Percentiles rank a stretch among this genome's conserved stretches.
phyloP scores from a whole-genome alignment of 2,113 vertebrate species.

The Colossoma macropomum region DNA sequence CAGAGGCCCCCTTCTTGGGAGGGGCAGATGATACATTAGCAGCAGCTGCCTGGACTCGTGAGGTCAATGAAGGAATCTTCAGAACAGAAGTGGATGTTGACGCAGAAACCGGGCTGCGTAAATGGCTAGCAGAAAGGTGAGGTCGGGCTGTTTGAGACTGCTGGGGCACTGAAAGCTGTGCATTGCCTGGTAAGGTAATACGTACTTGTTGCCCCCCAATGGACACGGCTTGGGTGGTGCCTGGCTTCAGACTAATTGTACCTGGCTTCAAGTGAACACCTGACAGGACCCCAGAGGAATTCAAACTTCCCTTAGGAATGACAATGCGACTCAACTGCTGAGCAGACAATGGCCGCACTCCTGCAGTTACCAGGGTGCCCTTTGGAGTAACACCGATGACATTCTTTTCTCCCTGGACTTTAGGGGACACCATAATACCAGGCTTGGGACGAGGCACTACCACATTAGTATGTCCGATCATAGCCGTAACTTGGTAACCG shows the following conservation, averaged over 20 bases:
- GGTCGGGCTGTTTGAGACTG: slow-evolving; percentile 92
- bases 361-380: slow-evolving; percentile 83
- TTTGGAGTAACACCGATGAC: slow-evolving; percentile 89
- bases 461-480: slow-evolving; percentile 98
- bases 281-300: slow-evolving; percentile 85
- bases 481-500: slow-evolving; percentile 97
- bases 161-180: slow-evolving; percentile 88
- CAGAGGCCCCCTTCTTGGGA: slow-evolving; percentile 74
- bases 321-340: slow-evolving; percentile 89
- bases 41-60: slow-evolving; percentile 84
- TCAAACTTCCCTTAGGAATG: slow-evolving; percentile 89
- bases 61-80: slow-evolving; percentile 83
- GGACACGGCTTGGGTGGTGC: slow-evolving; percentile 78
- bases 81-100: slow-evolving; percentile 76
- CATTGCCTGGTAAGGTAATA: slow-evolving; percentile 82
- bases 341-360: slow-evolving; percentile 83
- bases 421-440: slow-evolving; percentile 89
- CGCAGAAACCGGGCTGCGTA: slow-evolving; percentile 81
- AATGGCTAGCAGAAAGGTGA: slow-evolving; percentile 83
- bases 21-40: slow-evolving; percentile 76
- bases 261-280: slow-evolving; percentile 88
- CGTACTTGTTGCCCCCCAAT: slow-evolving; percentile 83
- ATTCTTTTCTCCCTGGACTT: slow-evolving; percentile 87
- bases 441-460: slow-evolving; percentile 94
- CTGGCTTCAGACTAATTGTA: slow-evolving; percentile 85